A percentile compares a stretch with the other conserved stretches of the same genome.
Conservation (phyloP, 2,888 invertebrate species). For the Tupiocoris notatus region DNA sequence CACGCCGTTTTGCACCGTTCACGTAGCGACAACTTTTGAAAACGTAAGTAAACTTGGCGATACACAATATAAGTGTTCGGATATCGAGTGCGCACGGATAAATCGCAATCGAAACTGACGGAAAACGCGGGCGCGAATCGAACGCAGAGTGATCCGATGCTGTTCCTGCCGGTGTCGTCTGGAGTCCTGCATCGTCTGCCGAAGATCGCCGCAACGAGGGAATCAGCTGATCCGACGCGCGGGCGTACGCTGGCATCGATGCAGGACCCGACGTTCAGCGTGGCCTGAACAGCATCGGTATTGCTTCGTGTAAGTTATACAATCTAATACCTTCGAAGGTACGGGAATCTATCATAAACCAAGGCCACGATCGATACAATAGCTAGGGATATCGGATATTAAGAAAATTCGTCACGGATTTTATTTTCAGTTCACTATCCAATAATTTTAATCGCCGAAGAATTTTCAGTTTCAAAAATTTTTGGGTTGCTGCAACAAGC, state of each 20-base stretch:
- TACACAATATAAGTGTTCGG: background rate
- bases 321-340: no score
- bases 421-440: no score
- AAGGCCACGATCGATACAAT: no score
- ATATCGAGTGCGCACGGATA: background rate
- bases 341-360: no score
- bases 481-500: background rate
- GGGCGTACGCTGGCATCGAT: background rate
- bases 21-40: background rate
- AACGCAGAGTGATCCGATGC: background rate
- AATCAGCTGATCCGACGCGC: background rate
- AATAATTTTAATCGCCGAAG: no score
- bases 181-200: background rate
- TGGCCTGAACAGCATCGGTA: background rate
- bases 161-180: background rate
- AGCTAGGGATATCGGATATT: no score
- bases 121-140: background rate
- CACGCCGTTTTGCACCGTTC: constrained; percentile 11
- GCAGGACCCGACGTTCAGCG: background rate
- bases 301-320: background rate
- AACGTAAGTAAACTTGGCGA: constrained; percentile 24
- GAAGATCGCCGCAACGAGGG: background rate
- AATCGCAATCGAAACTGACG: background rate
- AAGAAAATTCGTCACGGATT: no score
- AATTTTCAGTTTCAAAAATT: background rate